phyloP scores from a whole-genome alignment of 92 coral and sea anemone species.

The Zoanthus solanderi region DNA sequence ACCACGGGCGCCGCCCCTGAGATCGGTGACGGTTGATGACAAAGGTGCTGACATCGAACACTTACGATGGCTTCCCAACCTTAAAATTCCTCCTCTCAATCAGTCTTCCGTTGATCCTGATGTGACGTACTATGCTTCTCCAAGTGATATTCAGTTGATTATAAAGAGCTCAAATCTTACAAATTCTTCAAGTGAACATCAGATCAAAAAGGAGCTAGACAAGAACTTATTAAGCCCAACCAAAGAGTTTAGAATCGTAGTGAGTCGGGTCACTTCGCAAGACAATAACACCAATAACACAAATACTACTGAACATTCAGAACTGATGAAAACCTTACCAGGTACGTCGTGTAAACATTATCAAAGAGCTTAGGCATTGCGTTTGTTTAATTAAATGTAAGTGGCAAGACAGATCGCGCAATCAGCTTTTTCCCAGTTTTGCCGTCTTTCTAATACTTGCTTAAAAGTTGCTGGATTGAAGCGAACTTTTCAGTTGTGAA shows the following conservation, averaged over 20 bases:
- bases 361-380: neutral
- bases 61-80: constrained; percentile 81
- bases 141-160: constrained; percentile 62
- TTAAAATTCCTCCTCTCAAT: constrained; percentile 72
- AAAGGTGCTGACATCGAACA: constrained; percentile 76
- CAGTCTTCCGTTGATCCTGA: constrained; percentile 68
- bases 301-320: constrained; percentile 58
- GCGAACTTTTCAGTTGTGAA: too few species aligned
- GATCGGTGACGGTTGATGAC: constrained; percentile 69
- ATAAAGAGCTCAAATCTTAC: constrained; percentile 59
- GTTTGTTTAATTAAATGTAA: too few species aligned
- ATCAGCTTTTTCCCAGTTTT: too few species aligned
- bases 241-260: constrained; percentile 74
- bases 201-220: constrained; percentile 54
- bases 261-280: constrained; percentile 80
- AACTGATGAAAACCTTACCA: constrained; percentile 66
- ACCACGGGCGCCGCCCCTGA: constrained; percentile 76
- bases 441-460: too few species aligned
- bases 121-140: constrained; percentile 72
- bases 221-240: constrained; percentile 78
- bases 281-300: constrained; percentile 86
- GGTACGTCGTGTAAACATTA: constrained; percentile 19
- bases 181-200: constrained; percentile 45
- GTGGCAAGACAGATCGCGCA: too few species aligned
- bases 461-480: too few species aligned